Conservation (phyloP, 2,797 vertebrate genomes). For the Oryzias sinensis region DNA sequence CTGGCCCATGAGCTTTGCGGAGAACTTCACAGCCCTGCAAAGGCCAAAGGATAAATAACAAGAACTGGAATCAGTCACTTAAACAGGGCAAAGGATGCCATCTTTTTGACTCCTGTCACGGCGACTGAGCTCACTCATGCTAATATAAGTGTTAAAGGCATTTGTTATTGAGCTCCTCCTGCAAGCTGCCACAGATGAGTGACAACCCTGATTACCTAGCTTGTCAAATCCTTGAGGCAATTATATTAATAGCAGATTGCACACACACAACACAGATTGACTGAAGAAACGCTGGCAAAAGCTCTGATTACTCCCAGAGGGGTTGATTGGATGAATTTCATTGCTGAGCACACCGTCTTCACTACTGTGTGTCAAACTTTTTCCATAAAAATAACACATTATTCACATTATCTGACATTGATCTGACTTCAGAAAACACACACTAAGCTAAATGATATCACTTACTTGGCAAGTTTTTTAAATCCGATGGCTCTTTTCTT, state of each 20-base stretch:
- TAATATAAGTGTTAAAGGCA: slow-evolving; percentile 6
- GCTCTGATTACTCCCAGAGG: slow-evolving; percentile 69
- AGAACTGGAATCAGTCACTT: slow-evolving; percentile 2
- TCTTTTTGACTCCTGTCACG: not conserved
- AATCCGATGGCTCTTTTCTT: slow-evolving; percentile 97
- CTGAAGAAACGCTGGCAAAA: slow-evolving; percentile 39
- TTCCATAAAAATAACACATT: slow-evolving; percentile 21
- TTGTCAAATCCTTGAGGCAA: slow-evolving; percentile 68
- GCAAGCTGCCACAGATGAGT: slow-evolving; percentile 33
- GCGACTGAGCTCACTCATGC: not conserved
- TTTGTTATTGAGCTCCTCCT: slow-evolving; percentile 24
- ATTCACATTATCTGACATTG: too few species aligned
- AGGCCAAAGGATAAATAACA: slow-evolving; percentile 1
- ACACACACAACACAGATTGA: slow-evolving; percentile 18
- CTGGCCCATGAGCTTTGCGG: slow-evolving; percentile 96
- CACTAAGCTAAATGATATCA: not conserved
- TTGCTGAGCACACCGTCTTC: slow-evolving; percentile 38
- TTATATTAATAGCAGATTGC: slow-evolving; percentile 66
- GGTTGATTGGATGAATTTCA: slow-evolving; percentile 70
- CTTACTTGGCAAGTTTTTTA: slow-evolving; percentile 98
- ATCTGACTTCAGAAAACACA: not conserved
- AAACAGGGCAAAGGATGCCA: not conserved
- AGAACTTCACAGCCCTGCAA: slow-evolving; percentile 96
- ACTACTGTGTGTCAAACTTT: slow-evolving; percentile 37
- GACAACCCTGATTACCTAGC: slow-evolving; percentile 66